Evolutionary conservation across 2,888 invertebrate genomes (phyloP).

Genomic region (Lacanobia wlatinum): DNA sequence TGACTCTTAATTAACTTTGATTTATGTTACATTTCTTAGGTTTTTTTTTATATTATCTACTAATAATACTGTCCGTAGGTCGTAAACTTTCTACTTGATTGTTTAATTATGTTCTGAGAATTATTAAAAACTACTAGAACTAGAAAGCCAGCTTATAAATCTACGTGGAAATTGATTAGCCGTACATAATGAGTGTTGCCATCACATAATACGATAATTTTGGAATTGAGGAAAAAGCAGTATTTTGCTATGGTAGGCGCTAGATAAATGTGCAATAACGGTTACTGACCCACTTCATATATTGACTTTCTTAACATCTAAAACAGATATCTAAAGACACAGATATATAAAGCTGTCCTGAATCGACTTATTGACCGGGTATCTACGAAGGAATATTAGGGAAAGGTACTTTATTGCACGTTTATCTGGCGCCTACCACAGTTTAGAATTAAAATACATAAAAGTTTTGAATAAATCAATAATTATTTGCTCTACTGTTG

Average conservation of each 20-base stretch:
- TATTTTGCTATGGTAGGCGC: slow-evolving; percentile 14
- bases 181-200: slow-evolving; percentile 48
- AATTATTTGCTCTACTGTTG: neutral
- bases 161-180: slow-evolving; percentile 52
- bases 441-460: neutral
- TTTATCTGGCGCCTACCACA: no score
- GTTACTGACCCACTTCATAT: no score
- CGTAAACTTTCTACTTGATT: slow-evolving; percentile 61
- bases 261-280: no score
- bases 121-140: slow-evolving; percentile 47
- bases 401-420: no score
- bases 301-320: no score
- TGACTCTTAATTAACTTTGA: slow-evolving; percentile 62
- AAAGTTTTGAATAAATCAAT: no score
- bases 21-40: slow-evolving; percentile 57
- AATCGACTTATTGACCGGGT: no score
- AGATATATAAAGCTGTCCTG: no score
- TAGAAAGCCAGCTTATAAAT: slow-evolving; percentile 56
- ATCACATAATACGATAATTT: slow-evolving; percentile 50
- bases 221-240: slow-evolving; percentile 44
- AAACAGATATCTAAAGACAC: no score
- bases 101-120: slow-evolving; percentile 51
- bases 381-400: no score
- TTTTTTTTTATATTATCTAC: slow-evolving; percentile 52
- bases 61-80: slow-evolving; percentile 53